Conservation (phyloP, 2,797 vertebrate species). For the Myioborus melanocephalus region DNA sequence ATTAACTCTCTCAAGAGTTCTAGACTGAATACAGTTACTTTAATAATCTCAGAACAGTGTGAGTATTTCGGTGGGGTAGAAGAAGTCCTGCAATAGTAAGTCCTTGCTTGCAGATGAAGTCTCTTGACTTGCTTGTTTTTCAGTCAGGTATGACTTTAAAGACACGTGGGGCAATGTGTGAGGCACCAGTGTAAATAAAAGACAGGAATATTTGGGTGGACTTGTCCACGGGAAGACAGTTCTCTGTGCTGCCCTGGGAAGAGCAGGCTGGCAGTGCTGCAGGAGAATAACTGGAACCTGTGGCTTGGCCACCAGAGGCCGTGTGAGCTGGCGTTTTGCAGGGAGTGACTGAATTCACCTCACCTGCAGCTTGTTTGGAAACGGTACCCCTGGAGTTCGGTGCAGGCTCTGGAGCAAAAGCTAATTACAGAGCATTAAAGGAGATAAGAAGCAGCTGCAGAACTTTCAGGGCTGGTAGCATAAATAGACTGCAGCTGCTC, state of each 20-base stretch:
- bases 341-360: background rate
- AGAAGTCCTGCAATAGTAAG: background rate
- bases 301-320: background rate
- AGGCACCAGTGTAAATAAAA: background rate
- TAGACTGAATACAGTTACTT: background rate
- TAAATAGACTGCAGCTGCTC: background rate
- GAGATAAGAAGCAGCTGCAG: background rate
- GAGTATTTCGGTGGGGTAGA: rapidly evolving
- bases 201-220: background rate
- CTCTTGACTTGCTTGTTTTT: background rate
- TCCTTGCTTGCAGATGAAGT: rapidly evolving
- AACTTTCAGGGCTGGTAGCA: background rate
- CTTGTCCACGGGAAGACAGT: rapidly evolving
- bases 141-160: background rate
- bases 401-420: background rate
- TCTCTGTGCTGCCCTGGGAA: background rate
- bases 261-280: background rate
- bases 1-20: background rate
- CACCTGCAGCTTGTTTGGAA: background rate
- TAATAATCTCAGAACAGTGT: background rate
- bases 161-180: rapidly evolving
- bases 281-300: rapidly evolving
- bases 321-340: background rate
- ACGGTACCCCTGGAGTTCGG: rapidly evolving
- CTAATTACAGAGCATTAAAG: background rate